Percentiles rank a stretch among this genome's conserved stretches.
phyloP scores from a whole-genome alignment of 2,888 invertebrate genomes.

The Apodemia zela region DNA sequence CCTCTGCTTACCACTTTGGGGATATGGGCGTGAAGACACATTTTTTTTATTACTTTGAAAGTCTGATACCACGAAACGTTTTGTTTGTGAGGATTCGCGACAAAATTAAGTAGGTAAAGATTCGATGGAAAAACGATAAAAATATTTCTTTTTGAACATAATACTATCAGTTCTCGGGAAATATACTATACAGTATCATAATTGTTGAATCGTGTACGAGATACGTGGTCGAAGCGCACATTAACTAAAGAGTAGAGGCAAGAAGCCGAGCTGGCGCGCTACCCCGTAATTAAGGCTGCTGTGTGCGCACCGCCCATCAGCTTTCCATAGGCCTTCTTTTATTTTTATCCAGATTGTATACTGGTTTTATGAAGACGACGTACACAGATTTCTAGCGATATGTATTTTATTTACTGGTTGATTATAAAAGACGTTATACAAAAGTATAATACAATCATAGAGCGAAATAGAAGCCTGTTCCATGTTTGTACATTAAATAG shows the following conservation, averaged over 20 bases:
- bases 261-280: slow-evolving; percentile 7
- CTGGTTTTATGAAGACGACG: not conserved
- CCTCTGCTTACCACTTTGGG: no score
- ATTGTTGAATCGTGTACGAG: slow-evolving; percentile 1
- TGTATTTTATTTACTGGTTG: slow-evolving; percentile 28
- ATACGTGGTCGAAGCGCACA: slow-evolving; percentile 1
- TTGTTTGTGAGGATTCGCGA: not conserved
- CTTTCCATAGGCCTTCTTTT: slow-evolving; percentile 42
- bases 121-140: not conserved
- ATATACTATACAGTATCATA: not conserved
- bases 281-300: slow-evolving; percentile 63
- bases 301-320: slow-evolving; percentile 59
- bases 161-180: not conserved
- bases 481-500: no score
- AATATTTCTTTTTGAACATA: not conserved
- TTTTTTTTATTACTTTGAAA: no score
- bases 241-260: slow-evolving; percentile 4
- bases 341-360: slow-evolving; percentile 33
- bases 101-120: not conserved
- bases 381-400: slow-evolving; percentile 11
- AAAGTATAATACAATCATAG: no score
- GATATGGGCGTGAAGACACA: no score
- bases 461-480: no score
- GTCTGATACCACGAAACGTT: not conserved
- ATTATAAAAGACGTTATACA: no score